phyloP scores from a whole-genome alignment of 2,113 vertebrate genomes.

The Aix galericulata region DNA sequence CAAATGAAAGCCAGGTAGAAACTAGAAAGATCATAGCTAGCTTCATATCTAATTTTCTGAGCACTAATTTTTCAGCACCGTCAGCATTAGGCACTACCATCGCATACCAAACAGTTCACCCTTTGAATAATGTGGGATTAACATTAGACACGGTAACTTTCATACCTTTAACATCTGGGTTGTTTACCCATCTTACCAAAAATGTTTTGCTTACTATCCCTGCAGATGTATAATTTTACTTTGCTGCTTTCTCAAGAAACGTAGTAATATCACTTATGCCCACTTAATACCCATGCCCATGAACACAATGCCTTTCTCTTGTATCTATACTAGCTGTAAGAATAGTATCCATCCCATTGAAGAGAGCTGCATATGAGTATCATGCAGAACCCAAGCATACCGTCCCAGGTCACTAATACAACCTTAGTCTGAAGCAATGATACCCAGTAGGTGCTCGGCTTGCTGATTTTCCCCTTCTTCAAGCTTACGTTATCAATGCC shows the following conservation, averaged over 20 bases:
- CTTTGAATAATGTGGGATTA: neutral
- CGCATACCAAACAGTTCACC: neutral
- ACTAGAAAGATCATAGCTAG: rapidly evolving
- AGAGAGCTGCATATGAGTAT: neutral
- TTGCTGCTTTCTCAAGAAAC: neutral
- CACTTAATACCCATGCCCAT: neutral
- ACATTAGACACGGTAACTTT: neutral
- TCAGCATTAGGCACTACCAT: neutral
- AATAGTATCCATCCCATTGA: rapidly evolving
- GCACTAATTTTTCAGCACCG: neutral
- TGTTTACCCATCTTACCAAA: neutral
- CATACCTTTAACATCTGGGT: neutral
- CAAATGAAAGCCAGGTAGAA: rapidly evolving
- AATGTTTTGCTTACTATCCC: neutral
- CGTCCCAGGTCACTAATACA: neutral
- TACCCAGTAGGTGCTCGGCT: neutral
- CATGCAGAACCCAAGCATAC: neutral
- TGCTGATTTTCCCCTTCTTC: neutral
- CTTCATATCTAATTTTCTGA: neutral
- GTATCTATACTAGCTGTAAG: neutral
- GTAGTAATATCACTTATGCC: neutral
- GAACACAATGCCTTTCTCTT: neutral
- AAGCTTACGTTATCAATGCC: neutral
- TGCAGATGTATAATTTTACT: neutral
- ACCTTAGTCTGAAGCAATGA: neutral